Conservation (phyloP, 2,797 vertebrate genomes). For the Sebastes steindachneri region DNA sequence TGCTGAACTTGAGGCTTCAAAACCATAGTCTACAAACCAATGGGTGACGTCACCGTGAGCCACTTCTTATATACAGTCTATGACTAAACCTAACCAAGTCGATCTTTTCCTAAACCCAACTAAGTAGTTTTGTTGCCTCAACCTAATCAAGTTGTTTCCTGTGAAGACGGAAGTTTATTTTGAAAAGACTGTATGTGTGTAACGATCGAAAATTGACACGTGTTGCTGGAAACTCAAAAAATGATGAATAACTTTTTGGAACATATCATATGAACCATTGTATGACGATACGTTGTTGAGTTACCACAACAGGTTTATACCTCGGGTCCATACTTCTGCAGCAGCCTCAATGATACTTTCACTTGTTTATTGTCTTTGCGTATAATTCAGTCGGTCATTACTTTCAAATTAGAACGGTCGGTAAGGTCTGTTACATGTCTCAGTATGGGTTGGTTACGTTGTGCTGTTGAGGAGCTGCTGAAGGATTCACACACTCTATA, state of each 20-base stretch:
- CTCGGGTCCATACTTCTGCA: background rate
- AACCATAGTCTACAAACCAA: too few relatives aligned
- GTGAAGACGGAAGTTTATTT: background rate
- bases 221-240: background rate
- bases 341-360: background rate
- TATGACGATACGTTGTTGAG: too few relatives aligned
- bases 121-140: too few relatives aligned
- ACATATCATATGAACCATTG: background rate
- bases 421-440: constrained; percentile 3
- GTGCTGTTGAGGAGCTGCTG: background rate
- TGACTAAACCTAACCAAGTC: background rate
- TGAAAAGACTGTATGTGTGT: background rate
- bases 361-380: background rate
- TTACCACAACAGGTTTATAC: constrained; percentile 1
- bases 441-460: constrained; percentile 3
- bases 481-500: constrained; percentile 43
- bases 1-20: too few relatives aligned
- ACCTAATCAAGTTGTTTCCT: background rate
- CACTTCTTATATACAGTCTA: too few relatives aligned
- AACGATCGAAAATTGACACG: too few relatives aligned
- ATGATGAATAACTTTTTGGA: background rate
- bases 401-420: constrained; percentile 32
- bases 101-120: too few relatives aligned
- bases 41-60: accelerated
- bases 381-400: constrained; percentile 23